Conservation (phyloP, 2,888 invertebrate genomes). For the Emmelina monodactyla region DNA sequence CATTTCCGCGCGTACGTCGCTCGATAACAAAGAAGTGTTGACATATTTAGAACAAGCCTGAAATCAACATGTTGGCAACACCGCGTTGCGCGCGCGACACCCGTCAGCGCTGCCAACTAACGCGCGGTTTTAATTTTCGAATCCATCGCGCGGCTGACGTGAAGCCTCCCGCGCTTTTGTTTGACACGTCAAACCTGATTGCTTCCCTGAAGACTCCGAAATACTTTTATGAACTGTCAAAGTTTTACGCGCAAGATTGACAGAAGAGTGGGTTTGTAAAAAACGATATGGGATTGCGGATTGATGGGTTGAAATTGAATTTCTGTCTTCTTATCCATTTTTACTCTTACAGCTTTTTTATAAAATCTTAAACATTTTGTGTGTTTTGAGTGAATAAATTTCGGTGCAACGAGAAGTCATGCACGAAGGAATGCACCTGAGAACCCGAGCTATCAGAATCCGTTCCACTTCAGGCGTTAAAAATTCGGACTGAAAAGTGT, state of each 20-base stretch:
- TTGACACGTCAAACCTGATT: slow-evolving; percentile 44
- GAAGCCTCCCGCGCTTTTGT: slow-evolving; percentile 40
- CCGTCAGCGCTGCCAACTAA: slow-evolving; percentile 48
- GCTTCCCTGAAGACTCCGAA: slow-evolving; percentile 28
- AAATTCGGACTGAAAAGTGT: slow-evolving; percentile 41
- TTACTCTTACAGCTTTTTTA: too few species aligned
- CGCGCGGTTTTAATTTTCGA: slow-evolving; percentile 62
- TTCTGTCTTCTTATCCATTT: slow-evolving; percentile 20
- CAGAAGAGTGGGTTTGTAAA: too few species aligned
- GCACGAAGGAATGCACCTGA: too few species aligned
- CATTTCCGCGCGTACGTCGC: slow-evolving; percentile 60
- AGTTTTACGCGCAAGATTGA: slow-evolving; percentile 30
- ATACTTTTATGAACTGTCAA: slow-evolving; percentile 44
- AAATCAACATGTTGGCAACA: slow-evolving; percentile 41
- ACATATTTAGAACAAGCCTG: slow-evolving; percentile 67
- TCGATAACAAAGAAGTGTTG: slow-evolving; percentile 62
- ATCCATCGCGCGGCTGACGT: slow-evolving; percentile 46
- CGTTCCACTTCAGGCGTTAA: slow-evolving; percentile 11
- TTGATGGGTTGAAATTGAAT: slow-evolving; percentile 45
- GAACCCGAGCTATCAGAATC: slow-evolving; percentile 1
- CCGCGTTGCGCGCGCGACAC: slow-evolving; percentile 36
- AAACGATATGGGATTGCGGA: slow-evolving; percentile 32
- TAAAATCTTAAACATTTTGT: too few species aligned
- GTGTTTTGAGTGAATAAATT: too few species aligned
- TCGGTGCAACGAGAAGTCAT: too few species aligned